These are phyloP conservation scores for Cotesia chilonis DNA, from an alignment of 1,140 invertebrate species.

Conservation along the genomic window DNA sequence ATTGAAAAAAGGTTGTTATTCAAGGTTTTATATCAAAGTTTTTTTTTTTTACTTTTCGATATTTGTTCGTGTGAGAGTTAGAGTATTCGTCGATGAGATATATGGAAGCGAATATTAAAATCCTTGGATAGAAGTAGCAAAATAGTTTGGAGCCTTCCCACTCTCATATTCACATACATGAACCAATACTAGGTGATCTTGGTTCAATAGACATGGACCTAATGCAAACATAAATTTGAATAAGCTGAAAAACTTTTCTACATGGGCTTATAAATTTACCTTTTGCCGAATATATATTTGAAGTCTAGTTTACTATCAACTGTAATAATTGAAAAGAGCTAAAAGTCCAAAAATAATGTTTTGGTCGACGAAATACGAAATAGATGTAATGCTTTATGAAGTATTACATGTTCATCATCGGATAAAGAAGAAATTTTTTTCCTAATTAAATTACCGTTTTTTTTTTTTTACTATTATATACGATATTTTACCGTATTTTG, in stretches of 20 bases:
- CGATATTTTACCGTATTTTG: too few species aligned
- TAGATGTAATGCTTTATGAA: too few species aligned
- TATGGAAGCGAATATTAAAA: slow-evolving; percentile 58
- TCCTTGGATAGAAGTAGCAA: slow-evolving; percentile 37
- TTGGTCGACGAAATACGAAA: too few species aligned
- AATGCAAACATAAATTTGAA: slow-evolving; percentile 21
- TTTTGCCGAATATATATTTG: background rate
- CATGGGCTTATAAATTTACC: slow-evolving; percentile 10
- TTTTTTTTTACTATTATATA: too few species aligned
- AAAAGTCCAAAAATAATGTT: too few species aligned
- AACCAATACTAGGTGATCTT: slow-evolving; percentile 10
- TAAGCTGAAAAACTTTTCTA: slow-evolving; percentile 20
- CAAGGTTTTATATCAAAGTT: slow-evolving; percentile 12
- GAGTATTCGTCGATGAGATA: slow-evolving; percentile 47
- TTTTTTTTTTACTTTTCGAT: background rate
- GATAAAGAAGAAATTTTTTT: too few species aligned
- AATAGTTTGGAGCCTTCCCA: slow-evolving; percentile 3
- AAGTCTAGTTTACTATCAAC: too few species aligned
- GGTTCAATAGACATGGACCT: slow-evolving; percentile 10
- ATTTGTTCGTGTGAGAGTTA: slow-evolving; percentile 4
- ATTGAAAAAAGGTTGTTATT: slow-evolving; percentile 10
- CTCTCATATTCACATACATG: slow-evolving; percentile 8
- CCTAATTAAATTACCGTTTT: too few species aligned
- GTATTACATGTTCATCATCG: too few species aligned
- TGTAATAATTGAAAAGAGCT: too few species aligned